Evolutionary conservation across 2,888 invertebrate species (phyloP).

Genomic region (Meliscaeva auricollis): DNA sequence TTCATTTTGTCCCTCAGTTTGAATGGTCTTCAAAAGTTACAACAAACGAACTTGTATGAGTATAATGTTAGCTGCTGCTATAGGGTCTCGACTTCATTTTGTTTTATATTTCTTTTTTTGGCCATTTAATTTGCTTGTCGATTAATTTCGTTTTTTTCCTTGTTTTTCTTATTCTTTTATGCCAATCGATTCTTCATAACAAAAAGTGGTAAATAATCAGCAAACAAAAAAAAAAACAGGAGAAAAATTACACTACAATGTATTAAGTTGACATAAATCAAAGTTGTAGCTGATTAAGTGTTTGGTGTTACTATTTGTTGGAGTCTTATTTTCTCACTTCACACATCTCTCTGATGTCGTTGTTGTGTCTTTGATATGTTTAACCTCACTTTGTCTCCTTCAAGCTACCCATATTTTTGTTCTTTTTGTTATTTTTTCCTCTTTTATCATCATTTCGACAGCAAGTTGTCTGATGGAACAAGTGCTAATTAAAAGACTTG

Average conservation of each 20-base stretch:
- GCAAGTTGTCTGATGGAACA: constrained; percentile 40
- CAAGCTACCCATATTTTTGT: background rate
- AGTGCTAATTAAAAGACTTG: constrained; percentile 70
- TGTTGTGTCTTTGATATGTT: constrained; percentile 19
- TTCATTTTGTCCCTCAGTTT: constrained; percentile 28
- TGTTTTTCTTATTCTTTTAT: background rate
- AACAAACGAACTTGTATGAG: background rate
- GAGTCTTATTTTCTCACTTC: constrained; percentile 66
- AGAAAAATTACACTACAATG: constrained; percentile 32
- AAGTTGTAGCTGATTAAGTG: constrained; percentile 72
- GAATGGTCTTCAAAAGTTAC: constrained; percentile 31
- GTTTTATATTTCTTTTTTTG: constrained; percentile 56
- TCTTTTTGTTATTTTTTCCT: no score
- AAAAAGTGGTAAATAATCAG: constrained; percentile 1
- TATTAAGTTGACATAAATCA: constrained; percentile 74
- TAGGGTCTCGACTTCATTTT: background rate
- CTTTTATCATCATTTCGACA: constrained; percentile 33
- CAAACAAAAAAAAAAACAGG: background rate
- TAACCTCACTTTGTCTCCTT: constrained; percentile 1
- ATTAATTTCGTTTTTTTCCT: constrained; percentile 57
- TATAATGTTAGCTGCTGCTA: background rate
- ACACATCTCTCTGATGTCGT: background rate
- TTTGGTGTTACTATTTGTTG: constrained; percentile 70
- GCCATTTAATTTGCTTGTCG: constrained; percentile 74
- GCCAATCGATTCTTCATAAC: constrained; percentile 44